Base-by-base conservation (phyloP, 2,888 invertebrate genomes). In the Brenthis ino region DNA sequence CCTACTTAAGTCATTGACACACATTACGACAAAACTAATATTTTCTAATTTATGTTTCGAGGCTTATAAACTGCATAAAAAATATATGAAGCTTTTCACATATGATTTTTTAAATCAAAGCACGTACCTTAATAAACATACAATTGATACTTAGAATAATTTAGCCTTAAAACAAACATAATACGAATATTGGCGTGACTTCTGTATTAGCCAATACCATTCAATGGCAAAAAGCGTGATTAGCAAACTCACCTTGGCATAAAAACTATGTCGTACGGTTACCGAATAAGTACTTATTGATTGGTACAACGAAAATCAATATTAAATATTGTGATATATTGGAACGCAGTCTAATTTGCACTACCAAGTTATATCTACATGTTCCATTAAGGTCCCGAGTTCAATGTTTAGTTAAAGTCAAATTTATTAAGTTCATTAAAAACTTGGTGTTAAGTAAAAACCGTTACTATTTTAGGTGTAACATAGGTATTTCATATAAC, bases 201-300 rank as follows among this genome's bases (percentile, higher is more conserved):
- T 61, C 58, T 63, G 48, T 48, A 69, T 72, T 74, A 66, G 68
- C 67, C 63, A 72, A 74, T 67, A 67, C 57, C 57, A 53, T 28
- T 61, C 67, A 64, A 70, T 65, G 60, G 68, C 58, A 65, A 54
- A 60, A 69, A 64, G 66, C 68, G 65, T 64, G 58, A 70, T 72
- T 71, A 61, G 60, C 56, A 73, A 73, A 64, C 68, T 77, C 65
- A 72, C 78, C 78, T 78, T 77, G 78, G 75, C 77, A 77, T 74
- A 72, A 73, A 75, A 76, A 73, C 68, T 72, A 71, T 74, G 72
- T 74, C 70, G 74, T 71, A 71, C 71, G 69, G 57, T 74, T 73
- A 75, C 72, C 75, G 73, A 74, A 70, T 69, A 73, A 72, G 13
- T 54, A 43, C 33, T 2, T 43, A 63, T 53, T 54, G 20, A 54